Percentiles rank a stretch among this genome's conserved stretches.
phyloP scores from a whole-genome alignment of 2,113 vertebrate species.

The Mungos mungo region DNA sequence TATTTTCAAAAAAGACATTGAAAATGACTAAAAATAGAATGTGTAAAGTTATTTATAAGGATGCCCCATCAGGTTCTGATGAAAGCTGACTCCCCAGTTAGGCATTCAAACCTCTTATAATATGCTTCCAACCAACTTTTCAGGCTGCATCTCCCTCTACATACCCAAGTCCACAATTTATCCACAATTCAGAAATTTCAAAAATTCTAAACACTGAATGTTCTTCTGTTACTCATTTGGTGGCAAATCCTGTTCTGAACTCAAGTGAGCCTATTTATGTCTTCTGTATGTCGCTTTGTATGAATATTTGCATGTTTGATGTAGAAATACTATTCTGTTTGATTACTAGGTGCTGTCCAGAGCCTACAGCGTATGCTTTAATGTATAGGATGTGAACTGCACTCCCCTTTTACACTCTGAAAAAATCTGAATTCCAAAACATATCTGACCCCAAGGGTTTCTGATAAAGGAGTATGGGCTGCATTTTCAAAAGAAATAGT shows the following conservation, averaged over 20 bases:
- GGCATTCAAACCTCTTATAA: not conserved
- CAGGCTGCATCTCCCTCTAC: not conserved
- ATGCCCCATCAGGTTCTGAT: not conserved
- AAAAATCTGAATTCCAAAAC: slow-evolving; percentile 31
- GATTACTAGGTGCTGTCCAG: not conserved
- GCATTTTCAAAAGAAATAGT: not conserved
- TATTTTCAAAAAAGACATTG: not conserved
- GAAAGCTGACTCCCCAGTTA: not conserved
- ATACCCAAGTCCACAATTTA: not conserved
- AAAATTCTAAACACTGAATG: not conserved
- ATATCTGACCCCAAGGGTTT: not conserved
- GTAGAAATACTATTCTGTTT: slow-evolving; percentile 9
- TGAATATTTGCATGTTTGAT: slow-evolving; percentile 26
- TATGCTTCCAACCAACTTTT: not conserved
- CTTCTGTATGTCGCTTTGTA: not conserved
- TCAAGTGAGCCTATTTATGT: not conserved
- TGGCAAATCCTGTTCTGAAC: not conserved
- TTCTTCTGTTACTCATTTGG: not conserved
- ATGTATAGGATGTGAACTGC: not conserved
- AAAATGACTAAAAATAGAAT: not conserved
- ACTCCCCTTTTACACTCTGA: not conserved
- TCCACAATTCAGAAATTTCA: not conserved
- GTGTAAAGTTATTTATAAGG: not conserved
- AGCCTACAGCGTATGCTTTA: not conserved
- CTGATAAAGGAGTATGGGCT: not conserved